Evolutionary conservation across 2,888 invertebrate genomes (phyloP).

Genomic region (Pyralis farinalis): DNA sequence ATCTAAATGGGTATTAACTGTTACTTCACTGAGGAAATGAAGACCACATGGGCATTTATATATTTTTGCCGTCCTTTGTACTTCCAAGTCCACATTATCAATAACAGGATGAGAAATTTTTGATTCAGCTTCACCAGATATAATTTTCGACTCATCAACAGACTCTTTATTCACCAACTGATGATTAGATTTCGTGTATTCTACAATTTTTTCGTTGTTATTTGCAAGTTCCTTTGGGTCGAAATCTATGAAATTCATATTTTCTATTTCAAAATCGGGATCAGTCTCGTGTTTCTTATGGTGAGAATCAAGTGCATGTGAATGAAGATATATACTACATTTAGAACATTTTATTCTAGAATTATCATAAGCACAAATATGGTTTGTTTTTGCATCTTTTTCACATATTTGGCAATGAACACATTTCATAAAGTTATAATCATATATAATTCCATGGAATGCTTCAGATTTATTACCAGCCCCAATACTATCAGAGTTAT

Average conservation of each 20-base stretch:
- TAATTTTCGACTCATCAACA: not conserved
- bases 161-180: not conserved
- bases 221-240: not conserved
- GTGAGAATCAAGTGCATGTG: conserved; percentile 39
- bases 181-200: not conserved
- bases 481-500: conserved; percentile 10
- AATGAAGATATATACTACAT: conserved; percentile 44
- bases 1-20: conserved; percentile 34
- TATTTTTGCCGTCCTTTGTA: conserved; percentile 27
- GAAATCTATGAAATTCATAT: conserved; percentile 31
- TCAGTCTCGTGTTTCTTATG: conserved; percentile 41
- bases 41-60: conserved; percentile 57
- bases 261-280: conserved; percentile 37
- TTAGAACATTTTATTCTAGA: conserved; percentile 38
- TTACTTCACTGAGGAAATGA: conserved; percentile 43
- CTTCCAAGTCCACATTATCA: conserved; percentile 3
- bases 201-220: conserved; percentile 26
- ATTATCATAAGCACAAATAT: conserved; percentile 36
- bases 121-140: not conserved
- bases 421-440: conserved; percentile 55
- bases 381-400: conserved; percentile 29
- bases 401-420: conserved; percentile 43
- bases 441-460: conserved; percentile 44
- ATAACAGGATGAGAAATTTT: conserved; percentile 3
- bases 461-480: conserved; percentile 7